Base-by-base conservation (phyloP, 2,797 vertebrate species). In the Etheostoma perlongum region DNA sequence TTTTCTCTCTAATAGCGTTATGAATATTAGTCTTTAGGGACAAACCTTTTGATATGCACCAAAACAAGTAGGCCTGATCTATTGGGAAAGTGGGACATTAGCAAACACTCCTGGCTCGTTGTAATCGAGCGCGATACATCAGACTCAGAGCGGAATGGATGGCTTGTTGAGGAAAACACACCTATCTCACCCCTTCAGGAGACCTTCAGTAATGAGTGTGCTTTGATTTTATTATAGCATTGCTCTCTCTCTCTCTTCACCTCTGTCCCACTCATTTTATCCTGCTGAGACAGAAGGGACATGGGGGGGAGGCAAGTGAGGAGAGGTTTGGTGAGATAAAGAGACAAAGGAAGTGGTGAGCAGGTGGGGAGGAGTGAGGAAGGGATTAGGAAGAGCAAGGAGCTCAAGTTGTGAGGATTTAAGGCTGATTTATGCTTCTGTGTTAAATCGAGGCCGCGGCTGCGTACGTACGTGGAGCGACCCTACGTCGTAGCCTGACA, bases 141-240 rank as follows among this genome's bases (percentile, higher is more conserved):
- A 86, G 59, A n/a, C 40, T 70, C 54, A n/a, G 30, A 61, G 72
- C 15, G 16, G 33, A 73, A 78, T 72, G 72, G 74, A 86, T 64
- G 77, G 69, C 51, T 63, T 7, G 48, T 47, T 64, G 71, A 78
- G 69, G 55, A 67, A 68, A 76, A 77, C 74, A 72, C 64, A 77
- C 69, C 60, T 73, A 77, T 76, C 80, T 85, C 67, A 64, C 64
- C 76, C 60, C 62, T 73, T 76, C 75, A 87, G 73, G 72, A 81
- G 61, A 74, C 80, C 79, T 63, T 13, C 27, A 14, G 62, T 83
- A 87, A 87, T 86, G 82, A 89, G 76, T 52, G 53, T 54, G 64
- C 71, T 74, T 76, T 82, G 64, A 81, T 84, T 84, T 81, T 71
- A 81, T 81, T 82, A 67, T 54, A 69, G 58, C 71, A 70, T 62